Conservation (phyloP, 2,888 invertebrate species). For the Tenthredo mesomela region DNA sequence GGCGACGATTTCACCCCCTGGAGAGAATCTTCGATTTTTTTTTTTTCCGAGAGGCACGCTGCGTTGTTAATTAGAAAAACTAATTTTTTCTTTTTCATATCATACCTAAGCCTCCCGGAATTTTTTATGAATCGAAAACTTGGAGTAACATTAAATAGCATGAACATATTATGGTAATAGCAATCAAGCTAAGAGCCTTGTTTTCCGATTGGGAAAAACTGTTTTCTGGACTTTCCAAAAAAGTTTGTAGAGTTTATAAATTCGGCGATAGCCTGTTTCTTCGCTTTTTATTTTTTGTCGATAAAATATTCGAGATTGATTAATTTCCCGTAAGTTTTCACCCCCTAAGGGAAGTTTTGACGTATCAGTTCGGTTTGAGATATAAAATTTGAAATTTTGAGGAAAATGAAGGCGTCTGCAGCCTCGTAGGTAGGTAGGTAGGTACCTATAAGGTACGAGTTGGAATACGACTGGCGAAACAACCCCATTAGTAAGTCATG, state of each 20-base stretch:
- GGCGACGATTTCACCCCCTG: not conserved
- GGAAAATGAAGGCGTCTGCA: not conserved
- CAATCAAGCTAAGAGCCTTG: not conserved
- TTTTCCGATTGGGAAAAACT: not conserved
- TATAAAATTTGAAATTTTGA: not conserved
- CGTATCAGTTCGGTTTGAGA: too few relatives aligned
- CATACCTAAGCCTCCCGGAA: not conserved
- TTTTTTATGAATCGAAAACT: not conserved
- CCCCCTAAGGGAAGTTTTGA: not conserved
- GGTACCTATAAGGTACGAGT: not conserved
- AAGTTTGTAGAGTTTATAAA: too few relatives aligned
- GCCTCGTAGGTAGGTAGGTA: too few relatives aligned
- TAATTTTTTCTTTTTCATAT: not conserved
- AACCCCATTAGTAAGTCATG: slow-evolving; percentile 32
- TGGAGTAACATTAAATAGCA: not conserved
- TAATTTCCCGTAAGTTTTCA: not conserved
- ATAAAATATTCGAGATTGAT: not conserved
- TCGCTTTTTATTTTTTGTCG: too few relatives aligned
- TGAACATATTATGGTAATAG: not conserved
- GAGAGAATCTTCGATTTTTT: slow-evolving; percentile 1
- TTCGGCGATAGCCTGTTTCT: too few relatives aligned
- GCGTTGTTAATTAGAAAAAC: not conserved
- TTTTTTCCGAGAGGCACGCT: not conserved
- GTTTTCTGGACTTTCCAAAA: not conserved
- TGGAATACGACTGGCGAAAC: slow-evolving; percentile 18